Base-by-base conservation (phyloP, 2,888 invertebrate genomes). In the Pasiphila rectangulata region DNA sequence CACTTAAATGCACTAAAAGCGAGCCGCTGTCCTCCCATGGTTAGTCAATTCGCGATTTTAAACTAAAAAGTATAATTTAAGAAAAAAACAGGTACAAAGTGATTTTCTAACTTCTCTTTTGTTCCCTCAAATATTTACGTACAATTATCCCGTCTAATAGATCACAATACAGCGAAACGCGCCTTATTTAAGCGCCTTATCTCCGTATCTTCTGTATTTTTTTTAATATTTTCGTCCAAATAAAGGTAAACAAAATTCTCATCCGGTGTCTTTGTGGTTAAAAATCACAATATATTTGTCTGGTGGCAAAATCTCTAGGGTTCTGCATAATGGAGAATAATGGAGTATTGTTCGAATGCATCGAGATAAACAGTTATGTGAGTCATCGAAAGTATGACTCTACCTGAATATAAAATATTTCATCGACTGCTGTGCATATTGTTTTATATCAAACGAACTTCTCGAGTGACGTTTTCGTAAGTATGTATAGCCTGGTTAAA, bases 221-320 rank as follows among this genome's bases (percentile, higher is more conserved):
- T 78, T 75, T 67, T 69, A 59, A n/a, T 64, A 64, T 72, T 75
- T 76, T 70, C 61, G 62, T 65, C 67, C 69, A 74, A 80, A 81
- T 75, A 79, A 80, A 79, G 65, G 77, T 75, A 82, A 80, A 83
- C 75, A 79, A 65, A 69, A 61, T 64, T 63, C 69, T 72, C 81
- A 79, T 84, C 83, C 83, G 83, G 80, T 75, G 65, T 68, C 59
- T 64, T 79, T 78, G 75, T 74, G 64, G 69, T 57, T 43, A 9
- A 9, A 48, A 56, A 59, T 63, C 50, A 58, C 61, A 57, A 64
- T 68, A 17, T 30, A 23, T 44, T 48, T 44, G 44, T 44, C 47
- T 50, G 48, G 51, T 56, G 54, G 48, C 55, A 54, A 55, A 59
- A 51, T 55, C 51, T 46, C 24, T 43, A 43, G 30, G 27, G 27